phyloP scores from a whole-genome alignment of 2,888 invertebrate genomes.

The Hydrotaea cyrtoneurina region DNA sequence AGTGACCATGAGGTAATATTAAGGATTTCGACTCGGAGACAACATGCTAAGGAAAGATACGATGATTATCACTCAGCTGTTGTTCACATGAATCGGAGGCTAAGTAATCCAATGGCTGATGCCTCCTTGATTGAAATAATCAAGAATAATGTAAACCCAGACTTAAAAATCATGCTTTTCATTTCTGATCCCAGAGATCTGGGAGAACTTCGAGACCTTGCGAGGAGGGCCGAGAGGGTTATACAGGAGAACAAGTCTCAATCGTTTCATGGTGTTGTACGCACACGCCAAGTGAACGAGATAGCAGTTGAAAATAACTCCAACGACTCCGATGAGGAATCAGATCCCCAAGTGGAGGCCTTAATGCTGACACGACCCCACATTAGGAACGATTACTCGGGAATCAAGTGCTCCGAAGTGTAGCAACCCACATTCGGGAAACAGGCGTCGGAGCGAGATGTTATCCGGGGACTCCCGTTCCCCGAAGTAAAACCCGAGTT shows the following conservation, averaged over 20 bases:
- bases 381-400: not conserved
- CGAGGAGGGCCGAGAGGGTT: slow-evolving; percentile 22
- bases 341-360: slow-evolving; percentile 36
- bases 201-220: not conserved
- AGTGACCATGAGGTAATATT: slow-evolving; percentile 13
- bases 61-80: slow-evolving; percentile 28
- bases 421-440: not conserved
- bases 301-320: not conserved
- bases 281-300: slow-evolving; percentile 24
- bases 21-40: slow-evolving; percentile 16
- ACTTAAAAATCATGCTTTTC: slow-evolving; percentile 30
- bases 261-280: too few species aligned
- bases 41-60: slow-evolving; percentile 22
- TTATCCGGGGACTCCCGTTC: slow-evolving; percentile 31
- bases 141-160: slow-evolving; percentile 24
- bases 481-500: slow-evolving; percentile 15
- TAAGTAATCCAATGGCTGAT: not conserved
- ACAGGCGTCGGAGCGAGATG: slow-evolving; percentile 17
- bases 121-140: slow-evolving; percentile 26
- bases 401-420: slow-evolving; percentile 37
- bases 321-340: not conserved
- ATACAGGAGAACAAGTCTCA: not conserved
- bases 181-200: slow-evolving; percentile 14
- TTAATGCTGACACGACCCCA: not conserved
- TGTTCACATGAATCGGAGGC: not conserved